Conservation (phyloP, 2,113 vertebrate species). For the Macrotus californicus region DNA sequence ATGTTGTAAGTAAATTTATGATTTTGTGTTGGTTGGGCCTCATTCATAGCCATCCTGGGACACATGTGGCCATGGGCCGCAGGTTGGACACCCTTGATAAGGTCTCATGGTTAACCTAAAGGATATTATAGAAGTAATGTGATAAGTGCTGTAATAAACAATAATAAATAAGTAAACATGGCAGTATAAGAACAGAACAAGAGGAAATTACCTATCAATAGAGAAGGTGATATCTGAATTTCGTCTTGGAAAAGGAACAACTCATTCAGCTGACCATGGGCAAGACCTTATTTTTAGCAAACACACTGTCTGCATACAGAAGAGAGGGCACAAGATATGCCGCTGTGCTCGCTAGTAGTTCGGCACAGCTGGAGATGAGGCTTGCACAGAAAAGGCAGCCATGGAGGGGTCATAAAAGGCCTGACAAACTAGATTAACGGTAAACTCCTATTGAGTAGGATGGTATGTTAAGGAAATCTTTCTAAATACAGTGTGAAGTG, state of each 20-base stretch:
- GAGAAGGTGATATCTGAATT: neutral
- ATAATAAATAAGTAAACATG: neutral
- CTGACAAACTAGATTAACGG: neutral
- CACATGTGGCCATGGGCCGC: too few species aligned
- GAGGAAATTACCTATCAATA: neutral
- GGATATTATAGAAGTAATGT: neutral
- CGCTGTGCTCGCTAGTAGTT: too few species aligned
- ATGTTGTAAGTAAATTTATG: too few species aligned
- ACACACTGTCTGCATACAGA: neutral
- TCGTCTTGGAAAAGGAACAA: neutral
- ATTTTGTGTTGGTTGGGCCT: too few species aligned
- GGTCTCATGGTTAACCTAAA: neutral
- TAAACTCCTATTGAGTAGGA: neutral
- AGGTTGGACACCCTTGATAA: too few species aligned
- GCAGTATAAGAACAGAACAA: neutral
- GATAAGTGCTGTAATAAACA: neutral
- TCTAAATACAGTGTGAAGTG: neutral
- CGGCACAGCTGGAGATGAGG: neutral
- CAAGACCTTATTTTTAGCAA: neutral
- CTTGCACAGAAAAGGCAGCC: neutral
- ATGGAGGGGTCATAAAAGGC: neutral
- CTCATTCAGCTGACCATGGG: neutral
- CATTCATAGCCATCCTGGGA: too few species aligned
- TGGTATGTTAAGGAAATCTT: neutral
- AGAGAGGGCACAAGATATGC: neutral